Conservation (phyloP, 2,888 invertebrate genomes). For the Nebria brevicollis region DNA sequence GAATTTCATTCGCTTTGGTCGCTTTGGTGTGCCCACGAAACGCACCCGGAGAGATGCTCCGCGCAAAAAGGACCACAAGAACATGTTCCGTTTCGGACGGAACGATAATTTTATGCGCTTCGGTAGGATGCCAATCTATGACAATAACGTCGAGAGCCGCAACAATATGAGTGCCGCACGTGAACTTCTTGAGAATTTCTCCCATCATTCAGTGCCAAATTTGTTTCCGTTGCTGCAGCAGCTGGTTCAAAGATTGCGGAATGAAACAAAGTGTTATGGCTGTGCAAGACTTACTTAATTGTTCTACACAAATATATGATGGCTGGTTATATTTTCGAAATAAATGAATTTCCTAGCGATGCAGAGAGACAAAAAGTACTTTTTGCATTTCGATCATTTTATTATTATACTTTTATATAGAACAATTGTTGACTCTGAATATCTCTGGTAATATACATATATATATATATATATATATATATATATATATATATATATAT, state of each 20-base stretch:
- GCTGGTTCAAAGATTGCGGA: conserved; percentile 8
- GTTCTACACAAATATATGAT: conserved; percentile 19
- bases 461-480: neutral
- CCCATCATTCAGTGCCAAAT: neutral
- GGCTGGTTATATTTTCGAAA: conserved; percentile 41
- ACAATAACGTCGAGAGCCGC: conserved; percentile 28
- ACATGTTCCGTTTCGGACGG: conserved; percentile 53
- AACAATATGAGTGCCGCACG: neutral
- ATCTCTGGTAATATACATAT: neutral
- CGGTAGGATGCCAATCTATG: conserved; percentile 48
- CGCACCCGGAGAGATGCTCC: conserved; percentile 45
- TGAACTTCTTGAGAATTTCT: neutral
- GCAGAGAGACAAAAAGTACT: neutral
- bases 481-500: neutral
- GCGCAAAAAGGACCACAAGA: conserved; percentile 42
- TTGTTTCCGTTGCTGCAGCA: conserved; percentile 9
- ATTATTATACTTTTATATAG: neutral
- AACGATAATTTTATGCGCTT: conserved; percentile 52
- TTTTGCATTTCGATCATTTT: neutral
- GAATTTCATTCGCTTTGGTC: conserved; percentile 58
- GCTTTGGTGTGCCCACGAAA: conserved; percentile 50
- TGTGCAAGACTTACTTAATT: conserved; percentile 10
- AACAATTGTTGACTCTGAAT: neutral
- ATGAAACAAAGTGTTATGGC: conserved; percentile 7
- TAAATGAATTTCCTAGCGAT: conserved; percentile 39